These are phyloP conservation scores for Lacerta viridis DNA, from an alignment of 2,797 vertebrate species.

Conservation along the genomic window DNA sequence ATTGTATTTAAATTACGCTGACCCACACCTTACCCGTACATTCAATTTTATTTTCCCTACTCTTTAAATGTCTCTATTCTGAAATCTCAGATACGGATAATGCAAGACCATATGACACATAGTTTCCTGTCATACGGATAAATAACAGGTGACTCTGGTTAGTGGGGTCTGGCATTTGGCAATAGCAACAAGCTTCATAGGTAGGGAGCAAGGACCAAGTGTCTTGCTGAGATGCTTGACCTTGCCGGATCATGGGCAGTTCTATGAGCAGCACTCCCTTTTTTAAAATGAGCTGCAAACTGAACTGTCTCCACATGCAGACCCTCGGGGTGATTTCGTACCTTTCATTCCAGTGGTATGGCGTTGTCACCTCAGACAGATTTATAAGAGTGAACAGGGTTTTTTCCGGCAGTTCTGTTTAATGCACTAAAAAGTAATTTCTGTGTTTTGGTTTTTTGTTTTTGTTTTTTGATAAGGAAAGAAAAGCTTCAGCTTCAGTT, in stretches of 20 bases:
- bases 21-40: not conserved
- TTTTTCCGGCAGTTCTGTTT: not conserved
- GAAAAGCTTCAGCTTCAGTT: not conserved
- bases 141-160: not conserved
- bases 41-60: not conserved
- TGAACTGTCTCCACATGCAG: not conserved
- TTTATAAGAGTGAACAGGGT: not conserved
- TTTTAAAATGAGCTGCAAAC: no score
- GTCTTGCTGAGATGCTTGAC: no score
- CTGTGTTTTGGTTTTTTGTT: not conserved
- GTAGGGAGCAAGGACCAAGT: not conserved
- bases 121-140: not conserved
- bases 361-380: not conserved
- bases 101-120: not conserved
- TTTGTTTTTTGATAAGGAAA: not conserved
- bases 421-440: not conserved
- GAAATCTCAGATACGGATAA: not conserved
- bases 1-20: not conserved
- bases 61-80: not conserved
- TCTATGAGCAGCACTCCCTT: not conserved
- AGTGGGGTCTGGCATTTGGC: not conserved
- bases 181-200: not conserved
- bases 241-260: no score
- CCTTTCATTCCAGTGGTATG: not conserved
- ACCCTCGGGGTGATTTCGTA: not conserved